These are phyloP conservation scores for Spermophilus dauricus DNA, from an alignment of 2,113 vertebrate genomes.

Conservation along the genomic window DNA sequence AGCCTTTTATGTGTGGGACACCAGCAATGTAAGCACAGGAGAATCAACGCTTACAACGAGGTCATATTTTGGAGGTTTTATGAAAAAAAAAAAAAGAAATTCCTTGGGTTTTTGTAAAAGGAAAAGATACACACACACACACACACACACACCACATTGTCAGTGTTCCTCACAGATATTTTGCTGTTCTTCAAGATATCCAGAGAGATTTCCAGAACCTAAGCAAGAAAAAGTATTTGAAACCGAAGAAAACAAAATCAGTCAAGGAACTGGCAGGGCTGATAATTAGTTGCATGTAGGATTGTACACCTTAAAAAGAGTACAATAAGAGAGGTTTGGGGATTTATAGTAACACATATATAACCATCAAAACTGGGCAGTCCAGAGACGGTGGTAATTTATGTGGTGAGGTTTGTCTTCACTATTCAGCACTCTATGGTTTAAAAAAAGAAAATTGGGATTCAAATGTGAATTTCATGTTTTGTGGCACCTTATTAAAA, in stretches of 20 bases:
- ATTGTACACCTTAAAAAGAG: background rate
- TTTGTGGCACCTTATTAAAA: conserved; percentile 73
- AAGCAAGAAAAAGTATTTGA: background rate
- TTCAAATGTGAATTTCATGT: conserved; percentile 68
- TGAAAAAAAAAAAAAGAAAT: conserved; percentile 1
- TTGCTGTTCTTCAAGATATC: conserved; percentile 12
- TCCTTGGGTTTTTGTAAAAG: background rate
- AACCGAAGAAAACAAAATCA: conserved; percentile 54
- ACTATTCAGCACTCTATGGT: conserved; percentile 9
- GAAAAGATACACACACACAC: background rate
- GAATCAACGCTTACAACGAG: background rate
- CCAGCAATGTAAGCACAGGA: background rate
- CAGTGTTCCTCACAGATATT: background rate
- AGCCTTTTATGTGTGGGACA: background rate
- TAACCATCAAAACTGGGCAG: conserved; percentile 20
- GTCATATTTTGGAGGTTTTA: background rate
- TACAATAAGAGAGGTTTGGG: background rate
- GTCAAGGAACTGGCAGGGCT: background rate
- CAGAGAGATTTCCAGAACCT: conserved; percentile 3
- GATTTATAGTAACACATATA: background rate
- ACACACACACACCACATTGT: background rate
- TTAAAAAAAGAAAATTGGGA: conserved; percentile 56
- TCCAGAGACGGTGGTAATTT: conserved; percentile 33
- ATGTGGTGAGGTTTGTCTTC: background rate
- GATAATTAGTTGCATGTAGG: background rate